A percentile compares a stretch with the other conserved stretches of the same genome.
Evolutionary conservation across 2,888 invertebrate species (phyloP).

Genomic region (Dryadula phaetusa): DNA sequence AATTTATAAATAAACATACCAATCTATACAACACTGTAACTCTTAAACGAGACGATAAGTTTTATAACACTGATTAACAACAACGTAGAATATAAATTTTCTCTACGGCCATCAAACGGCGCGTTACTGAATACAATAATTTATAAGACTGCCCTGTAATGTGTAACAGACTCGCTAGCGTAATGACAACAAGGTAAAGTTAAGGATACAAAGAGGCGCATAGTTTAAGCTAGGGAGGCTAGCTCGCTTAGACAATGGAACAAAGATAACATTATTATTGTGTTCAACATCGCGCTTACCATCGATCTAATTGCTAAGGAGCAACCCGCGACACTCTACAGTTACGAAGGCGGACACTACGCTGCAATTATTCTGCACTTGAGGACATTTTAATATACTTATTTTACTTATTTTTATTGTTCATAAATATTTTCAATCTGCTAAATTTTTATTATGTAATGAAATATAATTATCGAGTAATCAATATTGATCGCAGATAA

Average conservation of each 20-base stretch:
- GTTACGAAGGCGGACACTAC: conserved; percentile 78
- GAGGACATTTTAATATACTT: conserved; percentile 44
- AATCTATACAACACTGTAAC: conserved; percentile 84
- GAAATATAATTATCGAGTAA: background rate
- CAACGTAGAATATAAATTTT: conserved; percentile 74
- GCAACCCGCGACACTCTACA: conserved; percentile 76
- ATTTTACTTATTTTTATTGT: background rate
- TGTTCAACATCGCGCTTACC: conserved; percentile 65
- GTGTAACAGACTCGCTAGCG: conserved; percentile 31
- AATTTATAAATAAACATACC: conserved; percentile 81
- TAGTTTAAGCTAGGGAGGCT: conserved; percentile 13
- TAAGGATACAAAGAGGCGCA: conserved; percentile 11
- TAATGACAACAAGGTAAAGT: conserved; percentile 26
- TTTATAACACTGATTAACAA: conserved; percentile 83
- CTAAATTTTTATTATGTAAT: background rate
- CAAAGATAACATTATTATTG: conserved; percentile 51
- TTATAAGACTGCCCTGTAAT: conserved; percentile 42
- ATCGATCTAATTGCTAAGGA: conserved; percentile 77
- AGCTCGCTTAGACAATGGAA: background rate
- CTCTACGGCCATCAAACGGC: conserved; percentile 74
- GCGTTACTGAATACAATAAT: conserved; percentile 69
- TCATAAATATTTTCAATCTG: too few relatives aligned
- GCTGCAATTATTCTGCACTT: conserved; percentile 63
- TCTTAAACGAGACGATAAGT: conserved; percentile 82
- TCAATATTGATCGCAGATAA: background rate